Evolutionary conservation across 2,888 invertebrate genomes (phyloP).

Genomic region (Coremacera marginata): DNA sequence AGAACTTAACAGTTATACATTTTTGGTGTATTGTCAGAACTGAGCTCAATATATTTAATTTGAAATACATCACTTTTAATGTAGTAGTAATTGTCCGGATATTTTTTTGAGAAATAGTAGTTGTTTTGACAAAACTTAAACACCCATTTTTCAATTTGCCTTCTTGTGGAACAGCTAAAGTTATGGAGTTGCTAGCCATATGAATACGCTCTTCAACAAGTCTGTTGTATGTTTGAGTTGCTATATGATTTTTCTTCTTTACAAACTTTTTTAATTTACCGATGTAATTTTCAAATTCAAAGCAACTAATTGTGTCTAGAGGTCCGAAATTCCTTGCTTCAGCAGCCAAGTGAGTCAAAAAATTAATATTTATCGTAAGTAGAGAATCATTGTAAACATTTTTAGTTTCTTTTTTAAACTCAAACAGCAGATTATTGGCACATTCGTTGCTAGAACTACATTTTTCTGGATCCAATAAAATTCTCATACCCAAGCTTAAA

Average conservation of each 20-base stretch:
- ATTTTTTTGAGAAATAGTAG: slow-evolving; percentile 31
- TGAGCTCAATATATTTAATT: slow-evolving; percentile 19
- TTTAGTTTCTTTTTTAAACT: slow-evolving; percentile 28
- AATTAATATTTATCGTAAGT: slow-evolving; percentile 31
- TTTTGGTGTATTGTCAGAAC: slow-evolving; percentile 27
- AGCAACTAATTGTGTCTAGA: slow-evolving; percentile 28
- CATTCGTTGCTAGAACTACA: slow-evolving; percentile 26
- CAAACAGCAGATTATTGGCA: slow-evolving; percentile 24
- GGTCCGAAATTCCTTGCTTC: slow-evolving; percentile 31
- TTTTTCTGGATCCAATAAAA: not conserved
- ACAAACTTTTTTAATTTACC: slow-evolving; percentile 24
- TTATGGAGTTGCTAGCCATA: slow-evolving; percentile 4
- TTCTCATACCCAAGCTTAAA: not conserved
- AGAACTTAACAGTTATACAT: slow-evolving; percentile 25
- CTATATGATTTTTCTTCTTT: slow-evolving; percentile 30
- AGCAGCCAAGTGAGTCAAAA: slow-evolving; percentile 30
- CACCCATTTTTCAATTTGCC: slow-evolving; percentile 30
- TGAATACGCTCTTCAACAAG: slow-evolving; percentile 27
- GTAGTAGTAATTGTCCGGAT: slow-evolving; percentile 28
- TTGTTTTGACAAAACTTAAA: slow-evolving; percentile 30
- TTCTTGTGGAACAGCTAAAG: slow-evolving; percentile 19
- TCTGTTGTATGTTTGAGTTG: slow-evolving; percentile 35
- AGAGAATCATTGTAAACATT: slow-evolving; percentile 25
- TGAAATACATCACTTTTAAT: slow-evolving; percentile 25
- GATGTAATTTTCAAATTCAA: slow-evolving; percentile 26